These are phyloP conservation scores for Chironomus tepperi DNA, from an alignment of 1,140 invertebrate genomes.

Conservation along the genomic window DNA sequence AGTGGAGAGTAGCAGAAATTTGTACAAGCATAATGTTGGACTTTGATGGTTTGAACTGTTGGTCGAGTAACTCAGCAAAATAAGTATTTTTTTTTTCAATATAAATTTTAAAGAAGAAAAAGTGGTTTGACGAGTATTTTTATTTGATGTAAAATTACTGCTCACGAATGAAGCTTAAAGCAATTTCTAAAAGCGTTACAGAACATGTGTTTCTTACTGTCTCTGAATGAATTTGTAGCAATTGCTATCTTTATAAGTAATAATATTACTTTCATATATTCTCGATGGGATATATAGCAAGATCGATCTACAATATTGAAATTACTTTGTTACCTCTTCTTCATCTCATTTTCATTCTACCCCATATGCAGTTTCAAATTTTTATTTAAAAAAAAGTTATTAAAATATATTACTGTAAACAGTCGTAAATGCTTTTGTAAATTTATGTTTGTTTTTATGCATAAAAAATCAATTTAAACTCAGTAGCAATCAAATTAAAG, in stretches of 20 bases:
- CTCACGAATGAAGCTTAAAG: not conserved
- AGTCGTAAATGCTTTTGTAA: not conserved
- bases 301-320: not conserved
- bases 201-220: constrained; percentile 12
- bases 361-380: not conserved
- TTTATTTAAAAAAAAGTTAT: not conserved
- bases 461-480: not conserved
- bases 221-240: not conserved
- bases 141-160: constrained; percentile 8
- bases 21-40: constrained; percentile 7
- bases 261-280: not conserved
- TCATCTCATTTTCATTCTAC: not conserved
- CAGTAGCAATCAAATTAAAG: not conserved
- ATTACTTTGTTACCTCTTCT: not conserved
- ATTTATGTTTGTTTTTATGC: constrained; percentile 1
- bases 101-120: not conserved
- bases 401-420: constrained; percentile 14
- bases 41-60: constrained; percentile 10
- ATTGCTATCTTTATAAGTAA: constrained; percentile 5
- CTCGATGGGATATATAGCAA: not conserved
- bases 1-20: no score
- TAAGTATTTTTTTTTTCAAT: not conserved
- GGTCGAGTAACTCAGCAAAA: not conserved
- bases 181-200: constrained; percentile 10
- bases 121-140: constrained; percentile 12